phyloP scores from a whole-genome alignment of 1,140 invertebrate genomes.

The Acromyrmex charruanus region DNA sequence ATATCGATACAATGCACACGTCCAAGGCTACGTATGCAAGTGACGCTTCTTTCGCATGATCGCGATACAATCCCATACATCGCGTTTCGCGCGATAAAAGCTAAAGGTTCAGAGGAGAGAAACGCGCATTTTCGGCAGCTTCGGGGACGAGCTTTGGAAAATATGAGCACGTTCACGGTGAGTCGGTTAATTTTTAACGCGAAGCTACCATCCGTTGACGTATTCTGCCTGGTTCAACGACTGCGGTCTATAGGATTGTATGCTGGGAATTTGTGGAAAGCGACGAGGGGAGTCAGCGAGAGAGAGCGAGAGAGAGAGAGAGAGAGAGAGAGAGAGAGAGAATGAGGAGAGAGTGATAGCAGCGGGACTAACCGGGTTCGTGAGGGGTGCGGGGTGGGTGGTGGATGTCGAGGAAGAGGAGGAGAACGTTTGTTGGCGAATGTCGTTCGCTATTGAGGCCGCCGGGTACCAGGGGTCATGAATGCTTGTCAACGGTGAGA shows the following conservation, averaged over 20 bases:
- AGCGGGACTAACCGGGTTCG: slow-evolving; percentile 57
- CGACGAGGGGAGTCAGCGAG: slow-evolving; percentile 29
- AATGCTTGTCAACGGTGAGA: slow-evolving; percentile 82
- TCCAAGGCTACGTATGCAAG: slow-evolving; percentile 53
- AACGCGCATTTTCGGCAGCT: slow-evolving; percentile 8
- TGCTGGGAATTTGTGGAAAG: slow-evolving; percentile 68
- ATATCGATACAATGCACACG: slow-evolving; percentile 48
- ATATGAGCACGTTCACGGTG: slow-evolving; percentile 76
- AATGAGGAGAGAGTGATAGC: slow-evolving; percentile 8
- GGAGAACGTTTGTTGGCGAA: slow-evolving; percentile 75
- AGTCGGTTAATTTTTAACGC: slow-evolving; percentile 77
- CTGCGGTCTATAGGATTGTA: slow-evolving; percentile 66
- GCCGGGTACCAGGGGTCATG: slow-evolving; percentile 77
- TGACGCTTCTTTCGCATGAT: slow-evolving; percentile 48
- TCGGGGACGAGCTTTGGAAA: slow-evolving; percentile 48
- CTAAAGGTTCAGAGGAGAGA: slow-evolving; percentile 21
- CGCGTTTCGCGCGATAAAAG: slow-evolving; percentile 65
- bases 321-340: neutral
- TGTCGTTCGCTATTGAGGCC: slow-evolving; percentile 79
- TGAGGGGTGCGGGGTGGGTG: slow-evolving; percentile 33
- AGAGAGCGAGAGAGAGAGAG: slow-evolving; percentile 18
- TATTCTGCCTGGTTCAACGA: slow-evolving; percentile 74
- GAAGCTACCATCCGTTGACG: slow-evolving; percentile 61
- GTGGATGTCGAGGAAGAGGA: slow-evolving; percentile 41
- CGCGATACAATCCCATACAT: slow-evolving; percentile 48